Conservation (phyloP, 2,888 invertebrate genomes). For the Deilephila porcellus region DNA sequence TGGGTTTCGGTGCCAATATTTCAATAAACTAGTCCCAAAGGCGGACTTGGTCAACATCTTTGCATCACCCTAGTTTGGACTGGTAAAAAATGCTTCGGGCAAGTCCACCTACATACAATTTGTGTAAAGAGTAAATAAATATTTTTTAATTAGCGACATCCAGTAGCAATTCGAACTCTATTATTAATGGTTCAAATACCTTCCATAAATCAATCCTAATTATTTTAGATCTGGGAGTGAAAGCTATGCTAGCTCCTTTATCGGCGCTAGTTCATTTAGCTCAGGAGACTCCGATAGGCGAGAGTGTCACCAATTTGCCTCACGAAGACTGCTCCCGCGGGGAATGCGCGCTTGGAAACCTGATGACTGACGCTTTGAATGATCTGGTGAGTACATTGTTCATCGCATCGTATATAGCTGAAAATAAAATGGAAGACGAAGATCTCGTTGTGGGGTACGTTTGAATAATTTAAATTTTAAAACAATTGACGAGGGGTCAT, state of each 20-base stretch:
- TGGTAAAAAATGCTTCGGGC: too few relatives aligned
- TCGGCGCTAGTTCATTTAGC: conserved; percentile 39
- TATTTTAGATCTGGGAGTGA: conserved; percentile 40
- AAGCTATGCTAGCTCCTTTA: conserved; percentile 39
- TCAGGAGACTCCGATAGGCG: conserved; percentile 36
- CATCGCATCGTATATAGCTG: neutral
- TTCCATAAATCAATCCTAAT: neutral
- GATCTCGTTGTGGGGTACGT: too few relatives aligned
- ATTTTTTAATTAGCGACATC: neutral
- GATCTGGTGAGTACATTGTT: conserved; percentile 52
- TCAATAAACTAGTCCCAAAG: too few relatives aligned
- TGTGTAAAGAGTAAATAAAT: too few relatives aligned
- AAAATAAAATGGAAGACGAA: too few relatives aligned
- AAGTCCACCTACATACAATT: too few relatives aligned
- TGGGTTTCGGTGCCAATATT: too few relatives aligned
- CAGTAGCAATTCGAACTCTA: neutral
- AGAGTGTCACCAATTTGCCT: conserved; percentile 31
- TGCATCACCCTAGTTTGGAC: too few relatives aligned
- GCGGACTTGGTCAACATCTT: too few relatives aligned
- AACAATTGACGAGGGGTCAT: too few relatives aligned
- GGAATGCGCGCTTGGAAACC: conserved; percentile 89
- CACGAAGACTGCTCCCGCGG: conserved; percentile 41
- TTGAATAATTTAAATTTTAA: too few relatives aligned
- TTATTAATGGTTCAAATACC: too few relatives aligned
- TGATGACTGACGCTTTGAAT: conserved; percentile 87